Evolutionary conservation across 1,140 invertebrate species (phyloP).

Genomic region (Brachionus rotundiformis): DNA sequence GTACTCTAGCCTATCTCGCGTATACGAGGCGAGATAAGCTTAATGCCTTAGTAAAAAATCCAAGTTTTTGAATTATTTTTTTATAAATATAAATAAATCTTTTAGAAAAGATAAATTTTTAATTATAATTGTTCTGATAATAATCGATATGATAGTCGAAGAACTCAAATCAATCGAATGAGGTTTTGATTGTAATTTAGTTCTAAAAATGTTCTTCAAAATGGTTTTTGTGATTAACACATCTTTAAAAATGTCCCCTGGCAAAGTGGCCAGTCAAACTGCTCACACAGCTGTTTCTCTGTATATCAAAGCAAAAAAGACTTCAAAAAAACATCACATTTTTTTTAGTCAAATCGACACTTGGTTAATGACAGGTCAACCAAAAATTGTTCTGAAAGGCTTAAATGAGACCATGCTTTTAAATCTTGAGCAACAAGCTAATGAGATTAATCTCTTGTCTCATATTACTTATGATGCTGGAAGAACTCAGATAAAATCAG

Average conservation of each 20-base stretch:
- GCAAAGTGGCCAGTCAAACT: constrained; percentile 38
- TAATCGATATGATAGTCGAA: constrained; percentile 34
- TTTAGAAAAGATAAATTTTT: constrained; percentile 31
- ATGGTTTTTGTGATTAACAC: constrained; percentile 49
- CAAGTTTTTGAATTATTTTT: constrained; percentile 29
- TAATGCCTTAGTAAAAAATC: constrained; percentile 41
- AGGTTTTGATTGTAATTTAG: not conserved
- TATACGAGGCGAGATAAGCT: constrained; percentile 38
- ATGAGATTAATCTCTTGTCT: constrained; percentile 57
- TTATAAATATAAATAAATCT: constrained; percentile 47
- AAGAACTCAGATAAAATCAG: constrained; percentile 80
- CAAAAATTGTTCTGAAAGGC: constrained; percentile 39
- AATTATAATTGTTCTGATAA: not conserved
- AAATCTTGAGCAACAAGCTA: not conserved
- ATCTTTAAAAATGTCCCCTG: constrained; percentile 32
- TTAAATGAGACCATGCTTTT: not conserved
- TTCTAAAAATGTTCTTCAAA: constrained; percentile 5
- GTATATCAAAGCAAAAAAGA: constrained; percentile 35
- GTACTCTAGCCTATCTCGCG: constrained; percentile 43
- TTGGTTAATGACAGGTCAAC: constrained; percentile 17
- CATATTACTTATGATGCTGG: constrained; percentile 82
- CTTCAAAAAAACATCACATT: not conserved
- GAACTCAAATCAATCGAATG: no score
- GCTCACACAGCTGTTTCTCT: constrained; percentile 38
- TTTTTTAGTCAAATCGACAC: constrained; percentile 42